Evolutionary conservation across 2,888 invertebrate species (phyloP), one percentile per base, ranked within the genome.

Genomic region (Bugula neritina): DNA sequence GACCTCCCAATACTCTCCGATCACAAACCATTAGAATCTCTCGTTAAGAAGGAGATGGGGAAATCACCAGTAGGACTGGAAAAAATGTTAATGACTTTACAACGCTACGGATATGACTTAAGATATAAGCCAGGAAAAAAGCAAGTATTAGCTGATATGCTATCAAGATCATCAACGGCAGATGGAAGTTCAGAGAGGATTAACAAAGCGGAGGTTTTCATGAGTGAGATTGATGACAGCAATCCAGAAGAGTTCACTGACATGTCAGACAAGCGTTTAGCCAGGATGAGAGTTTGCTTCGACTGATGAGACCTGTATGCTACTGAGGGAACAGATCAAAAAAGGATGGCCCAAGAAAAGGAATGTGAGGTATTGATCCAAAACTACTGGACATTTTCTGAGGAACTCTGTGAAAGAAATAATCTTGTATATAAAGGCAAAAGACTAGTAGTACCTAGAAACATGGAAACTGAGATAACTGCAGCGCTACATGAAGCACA

Each of bases 371-470:
- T 27, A 2, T 13, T 27, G 29, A 63, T 63, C 2, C 29, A 34
- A 31, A 27, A 63, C 63, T 63, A 17, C 63, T 63, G 63, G 63
- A 63, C 63, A 3, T 63, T 63, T n/a, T 5, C 29, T 17, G 63
- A 63, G 10, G 63, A 63, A 31, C 31, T 63, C 2, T 29, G 2
- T 13, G 63, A 27, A 13, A 63, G 31, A 25, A 69, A 72, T 57
- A 72, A 63, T 2, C 35, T 73, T 17, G 35, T 74, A 21, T 74
- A 69, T 35, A 57, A 72, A 43, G 72, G 73, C 1, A 69, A 72
- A 27, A 63, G 69, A 17, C 71, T 71, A 27, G 71, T 74, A 17
- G 72, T 74, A 54, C 75, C 72, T 23, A 35, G 21, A 1, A 35
- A 35, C 1, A 29, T 74, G 52, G 23, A 71, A 63, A 3, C 34